A percentile compares a stretch with the other conserved stretches of the same genome.
Conservation (phyloP, 2,888 invertebrate genomes). For the Caenorhabditis afra region DNA sequence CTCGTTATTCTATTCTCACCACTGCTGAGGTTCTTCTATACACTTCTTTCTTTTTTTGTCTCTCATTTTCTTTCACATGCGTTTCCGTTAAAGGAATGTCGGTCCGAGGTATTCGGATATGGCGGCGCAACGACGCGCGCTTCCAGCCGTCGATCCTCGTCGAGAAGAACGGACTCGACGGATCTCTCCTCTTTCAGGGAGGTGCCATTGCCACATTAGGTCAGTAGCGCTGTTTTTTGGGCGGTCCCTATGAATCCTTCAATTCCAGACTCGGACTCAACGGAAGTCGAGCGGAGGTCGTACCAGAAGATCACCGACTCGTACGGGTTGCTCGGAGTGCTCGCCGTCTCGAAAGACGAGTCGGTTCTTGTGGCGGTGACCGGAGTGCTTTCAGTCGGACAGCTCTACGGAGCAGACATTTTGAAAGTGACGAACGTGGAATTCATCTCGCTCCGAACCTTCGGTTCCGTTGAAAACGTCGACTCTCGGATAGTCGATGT, state of each 20-base stretch:
- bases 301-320: constrained; percentile 94
- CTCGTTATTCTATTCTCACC: constrained; percentile 50
- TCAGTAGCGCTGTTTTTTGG: too few relatives aligned
- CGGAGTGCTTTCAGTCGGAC: constrained; percentile 96
- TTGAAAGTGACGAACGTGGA: constrained; percentile 83
- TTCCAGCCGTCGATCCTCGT: constrained; percentile 71
- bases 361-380: constrained; percentile 94
- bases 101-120: constrained; percentile 76
- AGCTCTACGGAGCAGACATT: constrained; percentile 94
- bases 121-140: constrained; percentile 67
- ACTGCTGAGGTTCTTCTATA: constrained; percentile 51
- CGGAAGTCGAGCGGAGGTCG: constrained; percentile 90
- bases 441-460: constrained; percentile 73
- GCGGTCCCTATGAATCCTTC: too few relatives aligned
- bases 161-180: constrained; percentile 69
- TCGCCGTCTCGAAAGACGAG: constrained; percentile 86
- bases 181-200: constrained; percentile 75
- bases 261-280: constrained; percentile 88
- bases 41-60: constrained; percentile 31
- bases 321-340: constrained; percentile 94
- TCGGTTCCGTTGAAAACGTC: constrained; percentile 65
- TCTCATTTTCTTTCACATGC: constrained; percentile 10
- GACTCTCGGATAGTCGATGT: constrained; percentile 76
- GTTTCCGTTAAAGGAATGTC: constrained; percentile 65
- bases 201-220: constrained; percentile 72